Percentiles rank a stretch among this genome's conserved stretches.
These are phyloP conservation scores for Ectropis crepuscularia DNA, from an alignment of 2,888 invertebrate genomes.

Conservation along the genomic window DNA sequence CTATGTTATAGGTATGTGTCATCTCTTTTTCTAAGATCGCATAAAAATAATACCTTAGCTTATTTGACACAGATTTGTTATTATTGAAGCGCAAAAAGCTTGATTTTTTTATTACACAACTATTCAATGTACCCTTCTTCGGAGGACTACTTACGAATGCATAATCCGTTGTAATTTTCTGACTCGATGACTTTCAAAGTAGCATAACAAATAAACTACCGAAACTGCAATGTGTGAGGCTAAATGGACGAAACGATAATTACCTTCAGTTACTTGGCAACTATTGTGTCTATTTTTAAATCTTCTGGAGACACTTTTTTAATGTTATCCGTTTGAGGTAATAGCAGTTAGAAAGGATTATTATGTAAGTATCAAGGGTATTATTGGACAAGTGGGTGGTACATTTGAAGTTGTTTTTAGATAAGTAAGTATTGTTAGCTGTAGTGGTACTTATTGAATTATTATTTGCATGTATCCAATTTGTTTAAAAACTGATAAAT, in stretches of 20 bases:
- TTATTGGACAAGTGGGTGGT: slow-evolving; percentile 38
- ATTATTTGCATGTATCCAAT: background rate
- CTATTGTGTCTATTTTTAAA: slow-evolving; percentile 43
- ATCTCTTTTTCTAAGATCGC: no score
- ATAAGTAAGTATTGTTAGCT: slow-evolving; percentile 13
- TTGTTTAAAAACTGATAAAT: background rate
- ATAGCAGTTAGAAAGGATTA: slow-evolving; percentile 32
- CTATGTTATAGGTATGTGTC: no score
- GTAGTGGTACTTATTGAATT: slow-evolving; percentile 4
- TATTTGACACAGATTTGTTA: background rate
- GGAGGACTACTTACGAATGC: slow-evolving; percentile 18
- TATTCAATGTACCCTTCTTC: slow-evolving; percentile 8
- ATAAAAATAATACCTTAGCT: background rate
- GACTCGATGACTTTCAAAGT: slow-evolving; percentile 38
- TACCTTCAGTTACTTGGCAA: slow-evolving; percentile 43
- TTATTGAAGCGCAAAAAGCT: background rate
- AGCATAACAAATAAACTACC: slow-evolving; percentile 38
- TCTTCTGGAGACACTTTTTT: slow-evolving; percentile 45
- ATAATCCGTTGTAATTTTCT: slow-evolving; percentile 39
- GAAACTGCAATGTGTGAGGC: slow-evolving; percentile 44
- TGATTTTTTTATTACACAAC: slow-evolving; percentile 1
- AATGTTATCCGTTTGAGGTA: slow-evolving; percentile 46
- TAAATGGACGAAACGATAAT: slow-evolving; percentile 40
- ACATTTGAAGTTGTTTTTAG: slow-evolving; percentile 23
- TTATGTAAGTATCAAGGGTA: slow-evolving; percentile 43